These are phyloP conservation scores for Hydropotes inermis DNA, from an alignment of 2,113 vertebrate genomes.

Conservation along the genomic window DNA sequence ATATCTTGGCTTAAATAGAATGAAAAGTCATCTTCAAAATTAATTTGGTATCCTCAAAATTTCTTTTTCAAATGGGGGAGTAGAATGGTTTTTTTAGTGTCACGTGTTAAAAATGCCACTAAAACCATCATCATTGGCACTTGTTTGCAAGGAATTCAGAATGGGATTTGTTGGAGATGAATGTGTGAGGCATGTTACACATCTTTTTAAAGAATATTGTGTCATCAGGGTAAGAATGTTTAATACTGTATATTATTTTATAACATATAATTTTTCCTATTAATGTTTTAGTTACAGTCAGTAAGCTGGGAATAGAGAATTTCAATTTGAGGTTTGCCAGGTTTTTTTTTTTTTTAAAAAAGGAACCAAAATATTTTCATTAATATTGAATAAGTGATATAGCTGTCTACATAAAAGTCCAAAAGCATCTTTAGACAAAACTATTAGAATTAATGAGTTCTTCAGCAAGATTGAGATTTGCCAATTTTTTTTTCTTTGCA, in stretches of 20 bases:
- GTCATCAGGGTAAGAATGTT: background rate
- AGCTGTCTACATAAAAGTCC: background rate
- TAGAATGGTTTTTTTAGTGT: slow-evolving; percentile 36
- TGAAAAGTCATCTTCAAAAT: slow-evolving; percentile 67
- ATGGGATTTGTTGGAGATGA: background rate
- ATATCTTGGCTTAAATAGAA: slow-evolving; percentile 61
- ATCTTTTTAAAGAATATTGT: slow-evolving; percentile 1
- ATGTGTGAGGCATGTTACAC: background rate
- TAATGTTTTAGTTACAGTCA: background rate
- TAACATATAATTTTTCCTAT: background rate
- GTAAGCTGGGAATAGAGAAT: background rate
- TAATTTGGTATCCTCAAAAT: slow-evolving; percentile 51
- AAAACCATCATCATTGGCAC: background rate
- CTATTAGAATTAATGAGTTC: background rate
- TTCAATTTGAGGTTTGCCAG: background rate
- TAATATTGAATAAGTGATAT: background rate
- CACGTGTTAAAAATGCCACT: slow-evolving; percentile 37
- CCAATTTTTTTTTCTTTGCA: background rate
- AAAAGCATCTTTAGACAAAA: background rate
- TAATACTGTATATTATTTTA: background rate
- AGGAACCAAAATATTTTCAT: background rate
- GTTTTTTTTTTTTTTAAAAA: background rate
- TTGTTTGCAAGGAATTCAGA: background rate
- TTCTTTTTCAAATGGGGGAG: slow-evolving; percentile 40
- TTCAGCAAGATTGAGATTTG: background rate